Evolutionary conservation across 2,113 vertebrate species (phyloP).

Genomic region (Pan troglodytes): DNA sequence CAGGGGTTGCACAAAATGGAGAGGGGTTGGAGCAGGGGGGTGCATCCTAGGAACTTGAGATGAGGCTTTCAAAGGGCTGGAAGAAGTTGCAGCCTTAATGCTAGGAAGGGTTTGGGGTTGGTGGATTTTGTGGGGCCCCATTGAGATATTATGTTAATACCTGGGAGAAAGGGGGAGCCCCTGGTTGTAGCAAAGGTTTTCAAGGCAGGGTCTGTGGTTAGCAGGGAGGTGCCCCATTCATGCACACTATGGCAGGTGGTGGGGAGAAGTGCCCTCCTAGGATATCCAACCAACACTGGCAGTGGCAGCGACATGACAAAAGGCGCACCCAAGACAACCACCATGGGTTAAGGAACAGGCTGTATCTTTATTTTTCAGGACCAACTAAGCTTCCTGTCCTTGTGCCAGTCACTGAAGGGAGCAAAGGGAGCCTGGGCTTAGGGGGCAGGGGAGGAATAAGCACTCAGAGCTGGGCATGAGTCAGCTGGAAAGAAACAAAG

Average conservation of each 20-base stretch:
- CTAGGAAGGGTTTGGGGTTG: neutral
- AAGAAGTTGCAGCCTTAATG: neutral
- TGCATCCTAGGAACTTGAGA: neutral
- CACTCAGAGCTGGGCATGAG: neutral
- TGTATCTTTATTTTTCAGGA: neutral
- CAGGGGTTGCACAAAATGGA: too few relatives aligned
- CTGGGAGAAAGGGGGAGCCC: neutral
- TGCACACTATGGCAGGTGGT: neutral
- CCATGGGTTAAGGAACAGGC: neutral
- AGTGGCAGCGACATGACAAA: neutral
- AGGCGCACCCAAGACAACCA: neutral
- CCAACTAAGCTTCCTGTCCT: neutral
- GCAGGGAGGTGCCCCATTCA: too few relatives aligned
- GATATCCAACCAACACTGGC: rapidly evolving
- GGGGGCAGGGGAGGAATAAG: neutral
- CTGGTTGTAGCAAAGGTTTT: neutral
- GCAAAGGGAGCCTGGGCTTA: neutral
- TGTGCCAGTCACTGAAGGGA: neutral
- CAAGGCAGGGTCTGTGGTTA: neutral
- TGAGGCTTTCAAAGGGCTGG: neutral
- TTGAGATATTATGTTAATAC: neutral
- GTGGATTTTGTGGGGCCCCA: too few relatives aligned
- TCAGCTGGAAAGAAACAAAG: neutral
- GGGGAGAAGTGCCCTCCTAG: neutral
- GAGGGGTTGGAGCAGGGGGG: neutral